Evolutionary conservation across 2,888 invertebrate species (phyloP).

Genomic region (Andrena marginata): DNA sequence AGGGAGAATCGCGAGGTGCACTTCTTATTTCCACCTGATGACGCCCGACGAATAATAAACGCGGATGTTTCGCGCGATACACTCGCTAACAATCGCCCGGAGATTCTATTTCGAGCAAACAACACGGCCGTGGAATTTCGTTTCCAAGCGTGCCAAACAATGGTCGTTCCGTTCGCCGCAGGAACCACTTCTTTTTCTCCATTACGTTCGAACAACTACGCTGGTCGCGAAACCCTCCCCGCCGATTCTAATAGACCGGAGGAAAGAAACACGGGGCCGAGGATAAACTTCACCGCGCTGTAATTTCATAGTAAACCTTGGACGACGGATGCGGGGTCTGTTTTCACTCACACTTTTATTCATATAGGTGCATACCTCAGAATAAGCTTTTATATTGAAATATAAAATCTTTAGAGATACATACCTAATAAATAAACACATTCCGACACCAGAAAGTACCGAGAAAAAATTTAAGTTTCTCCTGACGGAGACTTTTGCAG

Average conservation of each 20-base stretch:
- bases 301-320: background rate
- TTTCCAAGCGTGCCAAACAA: conserved; percentile 24
- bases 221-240: background rate
- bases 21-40: conserved; percentile 46
- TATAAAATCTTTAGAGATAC: too few species aligned
- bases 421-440: too few species aligned
- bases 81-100: conserved; percentile 32
- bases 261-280: background rate
- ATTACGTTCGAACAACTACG: conserved; percentile 7
- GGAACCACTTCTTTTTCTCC: conserved; percentile 3
- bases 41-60: conserved; percentile 50
- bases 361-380: too few species aligned
- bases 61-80: conserved; percentile 23
- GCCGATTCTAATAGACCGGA: background rate
- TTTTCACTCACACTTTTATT: too few species aligned
- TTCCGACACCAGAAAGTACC: too few species aligned
- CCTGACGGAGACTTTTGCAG: too few species aligned
- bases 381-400: too few species aligned
- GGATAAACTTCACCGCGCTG: background rate
- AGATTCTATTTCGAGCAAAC: conserved; percentile 45
- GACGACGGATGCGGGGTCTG: too few species aligned
- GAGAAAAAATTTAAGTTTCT: too few species aligned
- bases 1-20: conserved; percentile 15
- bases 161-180: background rate
- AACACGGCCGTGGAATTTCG: conserved; percentile 25